Base-by-base conservation (phyloP, 2,888 invertebrate species). In the Dorcus hopei region DNA sequence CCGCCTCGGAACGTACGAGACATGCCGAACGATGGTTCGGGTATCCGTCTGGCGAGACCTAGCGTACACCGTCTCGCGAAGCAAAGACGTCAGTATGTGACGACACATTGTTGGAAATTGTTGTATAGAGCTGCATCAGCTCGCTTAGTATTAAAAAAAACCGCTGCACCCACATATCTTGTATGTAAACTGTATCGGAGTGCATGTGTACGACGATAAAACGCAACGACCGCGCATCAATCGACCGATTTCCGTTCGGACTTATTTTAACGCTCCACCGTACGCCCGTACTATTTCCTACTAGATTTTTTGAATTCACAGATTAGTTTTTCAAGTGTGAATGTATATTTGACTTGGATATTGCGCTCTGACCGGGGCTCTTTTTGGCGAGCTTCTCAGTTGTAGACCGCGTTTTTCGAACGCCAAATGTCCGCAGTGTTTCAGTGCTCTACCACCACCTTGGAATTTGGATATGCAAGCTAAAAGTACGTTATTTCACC, bases 11-110 rank as follows among this genome's bases (percentile, higher is more conserved):
- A 48, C 19, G 54, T 43, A 68, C 74, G 74, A 72, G 74, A 72
- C 73, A 67, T 61, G 43, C 73, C 77, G 76, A 76, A 43, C 61
- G 56, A 23, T 26, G 59, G 64, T 51, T 76, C 76, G 76, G 72
- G 9, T 68, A 66, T 70, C 70, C 69, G 76, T 74, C 75, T 75
- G 73, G 76, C 70, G 67, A 65, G 68, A 69, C 67, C 66, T 63
- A 67, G 66, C 63, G 64, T 62, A 67, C 64, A 63, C 66, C 66
- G 67, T 64, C 69, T 68, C 68, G 66, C 66, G 70, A 62, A 33
- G 26, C 26, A 33, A 33, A 68, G 63, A 69, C 69, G 70, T 73
- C 75, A 77, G 77, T 77, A 72, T 71, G 72, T 74, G 74, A 72
- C 75, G 73, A 74, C 70, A 69, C 68, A 68, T 66, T 65, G 68